Conservation (phyloP, 2,888 invertebrate genomes). For the Litoditis marina region DNA sequence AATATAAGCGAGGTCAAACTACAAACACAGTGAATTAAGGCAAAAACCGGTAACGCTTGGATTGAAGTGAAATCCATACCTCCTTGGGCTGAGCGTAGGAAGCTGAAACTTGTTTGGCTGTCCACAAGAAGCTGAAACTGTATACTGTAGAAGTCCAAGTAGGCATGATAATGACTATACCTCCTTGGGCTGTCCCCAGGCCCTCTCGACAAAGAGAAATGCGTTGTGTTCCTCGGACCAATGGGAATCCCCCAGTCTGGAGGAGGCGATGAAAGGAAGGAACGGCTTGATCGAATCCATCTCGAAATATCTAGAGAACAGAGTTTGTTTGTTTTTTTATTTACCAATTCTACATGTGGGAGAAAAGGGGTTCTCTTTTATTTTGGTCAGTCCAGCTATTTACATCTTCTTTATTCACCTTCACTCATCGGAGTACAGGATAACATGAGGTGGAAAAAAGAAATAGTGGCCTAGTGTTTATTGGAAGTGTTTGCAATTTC, state of each 20-base stretch:
- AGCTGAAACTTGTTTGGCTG: too few species aligned
- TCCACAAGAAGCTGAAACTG: too few species aligned
- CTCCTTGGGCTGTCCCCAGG: constrained; percentile 49
- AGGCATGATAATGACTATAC: constrained; percentile 13
- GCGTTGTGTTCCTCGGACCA: constrained; percentile 46
- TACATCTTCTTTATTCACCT: background rate
- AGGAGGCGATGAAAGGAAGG: constrained; percentile 38
- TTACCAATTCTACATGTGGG: background rate
- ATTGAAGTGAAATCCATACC: too few species aligned
- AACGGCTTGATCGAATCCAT: constrained; percentile 29
- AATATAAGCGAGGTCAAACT: too few species aligned
- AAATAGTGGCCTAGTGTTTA: too few species aligned
- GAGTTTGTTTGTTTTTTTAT: background rate
- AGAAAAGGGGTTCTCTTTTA: background rate
- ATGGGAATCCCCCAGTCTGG: constrained; percentile 34
- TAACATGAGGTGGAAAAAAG: too few species aligned
- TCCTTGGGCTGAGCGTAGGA: too few species aligned
- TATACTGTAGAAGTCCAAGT: too few species aligned
- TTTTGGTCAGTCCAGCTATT: background rate
- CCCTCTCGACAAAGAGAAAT: constrained; percentile 45
- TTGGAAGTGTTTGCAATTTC: too few species aligned
- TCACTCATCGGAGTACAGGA: too few species aligned
- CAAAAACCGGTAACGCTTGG: too few species aligned
- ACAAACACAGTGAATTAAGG: too few species aligned
- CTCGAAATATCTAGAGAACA: constrained; percentile 27